Conservation (phyloP, 2,888 invertebrate genomes). For the Orgyia antiqua region DNA sequence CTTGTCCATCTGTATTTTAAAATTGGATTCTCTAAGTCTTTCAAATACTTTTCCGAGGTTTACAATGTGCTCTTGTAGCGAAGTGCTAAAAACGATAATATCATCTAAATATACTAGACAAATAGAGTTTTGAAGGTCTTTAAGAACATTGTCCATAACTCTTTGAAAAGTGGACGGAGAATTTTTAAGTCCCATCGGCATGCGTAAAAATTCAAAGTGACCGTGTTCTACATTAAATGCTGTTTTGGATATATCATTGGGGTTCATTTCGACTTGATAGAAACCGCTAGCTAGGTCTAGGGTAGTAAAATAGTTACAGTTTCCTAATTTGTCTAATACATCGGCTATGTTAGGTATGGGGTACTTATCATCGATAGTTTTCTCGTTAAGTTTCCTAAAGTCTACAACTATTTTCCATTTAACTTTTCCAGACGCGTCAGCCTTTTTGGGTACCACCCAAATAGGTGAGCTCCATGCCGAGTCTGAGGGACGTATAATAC, state of each 20-base stretch:
- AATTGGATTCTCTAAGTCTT: constrained; percentile 6
- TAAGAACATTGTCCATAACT: constrained; percentile 1
- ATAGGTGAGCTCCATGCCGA: constrained; percentile 1
- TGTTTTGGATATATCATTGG: neutral
- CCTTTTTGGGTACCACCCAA: neutral
- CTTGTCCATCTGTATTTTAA: constrained; percentile 3
- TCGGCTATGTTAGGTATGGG: constrained; percentile 1
- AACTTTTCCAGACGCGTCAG: neutral
- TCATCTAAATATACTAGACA: constrained; percentile 2
- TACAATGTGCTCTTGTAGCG: constrained; percentile 7
- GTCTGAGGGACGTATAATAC: neutral
- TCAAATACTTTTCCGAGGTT: constrained; percentile 4
- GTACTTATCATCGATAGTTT: constrained; percentile 4
- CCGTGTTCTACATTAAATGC: constrained; percentile 4
- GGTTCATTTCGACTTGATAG: constrained; percentile 1
- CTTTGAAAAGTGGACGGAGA: constrained; percentile 1
- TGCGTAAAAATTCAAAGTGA: constrained; percentile 21
- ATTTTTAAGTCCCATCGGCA: constrained; percentile 3
- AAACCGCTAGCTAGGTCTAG: no score
- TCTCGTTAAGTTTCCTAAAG: constrained; percentile 1
- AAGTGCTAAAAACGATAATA: constrained; percentile 3
- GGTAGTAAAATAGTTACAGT: neutral
- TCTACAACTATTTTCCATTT: constrained; percentile 2
- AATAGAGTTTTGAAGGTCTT: neutral
- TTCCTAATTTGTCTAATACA: neutral